Base-by-base conservation (phyloP, 2,888 invertebrate genomes). In the Tenodera sinensis region DNA sequence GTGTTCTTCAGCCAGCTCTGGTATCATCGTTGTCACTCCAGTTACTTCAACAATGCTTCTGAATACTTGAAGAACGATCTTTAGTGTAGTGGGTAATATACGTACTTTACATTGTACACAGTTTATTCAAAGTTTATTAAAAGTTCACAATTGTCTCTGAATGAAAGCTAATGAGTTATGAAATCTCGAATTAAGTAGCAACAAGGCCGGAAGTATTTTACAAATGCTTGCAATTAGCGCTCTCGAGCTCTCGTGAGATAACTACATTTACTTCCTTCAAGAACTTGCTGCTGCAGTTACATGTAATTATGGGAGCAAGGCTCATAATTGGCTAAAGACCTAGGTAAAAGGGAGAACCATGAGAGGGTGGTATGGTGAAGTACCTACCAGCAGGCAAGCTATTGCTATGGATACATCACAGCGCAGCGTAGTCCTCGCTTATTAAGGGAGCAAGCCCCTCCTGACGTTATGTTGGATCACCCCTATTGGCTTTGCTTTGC, bases 221-320 rank as follows among this genome's bases (percentile, higher is more conserved):
- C 54, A 71, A 71, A 71, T 71, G 20, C 20, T 71, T 71, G 54
- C 54, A 71, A 71, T 71, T 71, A 71, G 25, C 54, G 20, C 54
- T 71, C 54, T 71, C 54, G 6, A 71, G 20, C 4, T 20, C 54
- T 71, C 20, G 20, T 12, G 54, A 71, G 20, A 71, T 6, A 71
- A 71, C 54, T 20, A 71, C 54, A 71, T 25, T 71, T 71, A 25
- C 54, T 86, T 86, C 28, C 81, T 28, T 34, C 84, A 28, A 27
- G 25, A 9, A 15, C 3, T 3, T 12, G 71, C 28, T 28, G 15
- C 25, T 81, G 12, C 42, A 42, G 9, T 42, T 12, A 86, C 86
- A 30, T 81, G 86, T 86, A 86, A 86, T 86, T 86, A 86, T 86
- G 86, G 81, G 12, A 71, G 86, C 28, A 86, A 86, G 30, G 28